These are phyloP conservation scores for Molanna angustata DNA, from an alignment of 2,888 invertebrate genomes.

Conservation along the genomic window DNA sequence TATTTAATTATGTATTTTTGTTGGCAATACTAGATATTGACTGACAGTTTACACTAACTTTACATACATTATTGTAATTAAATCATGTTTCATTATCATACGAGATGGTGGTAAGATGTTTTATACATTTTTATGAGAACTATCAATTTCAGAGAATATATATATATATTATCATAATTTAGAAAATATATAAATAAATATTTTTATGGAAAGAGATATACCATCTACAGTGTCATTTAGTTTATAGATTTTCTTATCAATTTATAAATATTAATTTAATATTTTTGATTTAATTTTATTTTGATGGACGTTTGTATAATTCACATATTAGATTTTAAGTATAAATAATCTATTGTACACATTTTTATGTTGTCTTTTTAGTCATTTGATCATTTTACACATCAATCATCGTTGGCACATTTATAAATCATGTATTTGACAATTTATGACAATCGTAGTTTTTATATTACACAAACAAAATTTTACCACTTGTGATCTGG, in stretches of 20 bases:
- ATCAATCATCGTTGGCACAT: constrained; percentile 19
- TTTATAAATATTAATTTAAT: constrained; percentile 3
- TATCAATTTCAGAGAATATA: constrained; percentile 14
- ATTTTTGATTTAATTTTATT: constrained; percentile 1
- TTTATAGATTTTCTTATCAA: constrained; percentile 7
- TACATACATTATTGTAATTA: constrained; percentile 1
- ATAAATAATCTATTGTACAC: constrained; percentile 21
- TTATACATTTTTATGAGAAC: constrained; percentile 14
- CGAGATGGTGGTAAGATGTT: not conserved
- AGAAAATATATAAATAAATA: constrained; percentile 16
- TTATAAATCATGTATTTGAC: constrained; percentile 29
- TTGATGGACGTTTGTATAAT: constrained; percentile 1
- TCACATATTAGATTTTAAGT: constrained; percentile 6
- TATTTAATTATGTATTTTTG: constrained; percentile 9
- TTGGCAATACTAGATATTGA: not conserved
- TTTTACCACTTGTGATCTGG: constrained; percentile 31
- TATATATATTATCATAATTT: constrained; percentile 6
- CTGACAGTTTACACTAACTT: constrained; percentile 7
- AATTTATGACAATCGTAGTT: constrained; percentile 32
- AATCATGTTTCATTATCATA: not conserved
- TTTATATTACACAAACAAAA: constrained; percentile 28
- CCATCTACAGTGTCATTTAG: constrained; percentile 19
- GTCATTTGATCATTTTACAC: constrained; percentile 19
- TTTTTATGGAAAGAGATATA: constrained; percentile 15
- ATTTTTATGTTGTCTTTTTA: constrained; percentile 18